Evolutionary conservation across 2,113 vertebrate species (phyloP), one percentile per base, ranked within the genome.

Genomic region (Halichoeres trimaculatus): DNA sequence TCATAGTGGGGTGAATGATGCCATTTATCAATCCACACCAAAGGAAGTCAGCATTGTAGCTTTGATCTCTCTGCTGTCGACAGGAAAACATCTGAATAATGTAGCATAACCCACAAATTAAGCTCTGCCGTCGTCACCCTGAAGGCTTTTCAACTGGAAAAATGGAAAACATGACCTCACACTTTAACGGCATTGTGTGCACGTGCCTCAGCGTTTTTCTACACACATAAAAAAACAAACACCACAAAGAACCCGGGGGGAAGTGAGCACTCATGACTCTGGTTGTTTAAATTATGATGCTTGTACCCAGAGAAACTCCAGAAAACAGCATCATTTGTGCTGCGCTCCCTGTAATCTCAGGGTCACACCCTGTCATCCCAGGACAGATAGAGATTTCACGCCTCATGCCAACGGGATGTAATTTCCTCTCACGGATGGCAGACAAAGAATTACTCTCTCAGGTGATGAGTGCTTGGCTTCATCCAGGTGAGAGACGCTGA

Each of bases 361-460:
- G 16, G 59, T 50, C 58, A 77, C 59, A 78, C 65, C 84, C 71
- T 68, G 56, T 87, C 70, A 88, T 85, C 73, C 64, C 17, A 6
- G n/a, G 55, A 48, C 47, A 57, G 72, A 80, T 19, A 54, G 85
- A 88, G 84, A 68, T 81, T 79, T 87, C 80, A 87, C 30, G 52
- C 83, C 70, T 78, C 1, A 36, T 70, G 80, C 68, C 61, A 73
- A 74, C 48, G 40, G 47, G 70, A 77, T 77, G 68, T 86, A 69
- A 69, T 68, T 79, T 80, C 54, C 66, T 70, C 47, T 78, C 74
- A 86, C 1, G 68, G 60, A 87, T 78, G 85, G 83, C 48, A 66
- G 61, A 70, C 55, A 52, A 71, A 70, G 68, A 87, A 85, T 76
- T 20, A 41, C 68, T 71, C 61, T 81, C 53, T 30, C 59, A 56